These are phyloP conservation scores for Istiophorus platypterus DNA, from an alignment of 2,113 vertebrate species.

Conservation along the genomic window DNA sequence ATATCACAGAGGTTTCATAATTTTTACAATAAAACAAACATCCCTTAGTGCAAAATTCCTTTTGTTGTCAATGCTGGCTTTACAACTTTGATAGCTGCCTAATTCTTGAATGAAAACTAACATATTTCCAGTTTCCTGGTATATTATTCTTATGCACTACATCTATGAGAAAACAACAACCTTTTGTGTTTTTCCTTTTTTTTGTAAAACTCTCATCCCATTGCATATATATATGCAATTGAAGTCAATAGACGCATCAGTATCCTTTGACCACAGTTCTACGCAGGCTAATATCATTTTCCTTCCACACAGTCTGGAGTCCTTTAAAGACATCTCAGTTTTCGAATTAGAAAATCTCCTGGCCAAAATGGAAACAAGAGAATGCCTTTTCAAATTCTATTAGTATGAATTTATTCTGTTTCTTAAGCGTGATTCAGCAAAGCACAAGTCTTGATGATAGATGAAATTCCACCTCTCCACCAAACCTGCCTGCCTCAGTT, in stretches of 20 bases:
- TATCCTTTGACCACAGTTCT: neutral
- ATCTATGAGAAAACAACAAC: too few species aligned
- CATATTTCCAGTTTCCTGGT: neutral
- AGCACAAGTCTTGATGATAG: constrained; percentile 24
- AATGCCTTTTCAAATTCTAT: constrained; percentile 4
- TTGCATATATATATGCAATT: too few species aligned
- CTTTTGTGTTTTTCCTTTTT: too few species aligned
- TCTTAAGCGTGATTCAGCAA: constrained; percentile 12
- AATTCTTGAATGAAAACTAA: neutral
- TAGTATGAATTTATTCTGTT: constrained; percentile 16
- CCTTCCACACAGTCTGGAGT: neutral
- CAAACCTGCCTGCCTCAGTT: constrained; percentile 23
- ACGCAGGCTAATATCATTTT: too few species aligned
- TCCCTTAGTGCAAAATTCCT: neutral
- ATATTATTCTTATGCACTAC: neutral
- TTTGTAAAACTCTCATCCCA: too few species aligned
- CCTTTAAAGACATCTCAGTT: neutral
- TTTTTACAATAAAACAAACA: neutral
- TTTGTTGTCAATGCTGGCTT: neutral
- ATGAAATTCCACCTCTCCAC: constrained; percentile 26
- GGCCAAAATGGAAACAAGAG: neutral
- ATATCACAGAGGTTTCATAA: neutral
- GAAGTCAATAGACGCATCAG: too few species aligned
- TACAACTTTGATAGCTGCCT: neutral
- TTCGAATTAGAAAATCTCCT: neutral